Percentiles rank a stretch among this genome's conserved stretches.
These are phyloP conservation scores for Pampus argenteus DNA, from an alignment of 2,797 vertebrate species.

Conservation along the genomic window DNA sequence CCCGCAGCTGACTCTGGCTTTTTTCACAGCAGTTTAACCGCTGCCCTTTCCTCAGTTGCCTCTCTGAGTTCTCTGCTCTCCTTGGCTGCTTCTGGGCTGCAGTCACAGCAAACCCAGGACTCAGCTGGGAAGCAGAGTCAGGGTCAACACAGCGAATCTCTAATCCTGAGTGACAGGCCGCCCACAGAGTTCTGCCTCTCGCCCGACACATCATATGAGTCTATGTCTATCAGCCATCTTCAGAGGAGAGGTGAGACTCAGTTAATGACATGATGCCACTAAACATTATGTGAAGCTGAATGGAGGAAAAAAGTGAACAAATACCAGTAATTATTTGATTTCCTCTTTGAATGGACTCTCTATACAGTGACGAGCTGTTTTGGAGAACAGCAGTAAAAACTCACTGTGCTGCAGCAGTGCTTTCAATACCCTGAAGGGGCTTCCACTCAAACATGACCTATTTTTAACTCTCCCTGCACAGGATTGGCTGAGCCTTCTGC, in stretches of 20 bases:
- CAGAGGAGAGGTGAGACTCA: slow-evolving; percentile 91
- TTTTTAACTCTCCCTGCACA: slow-evolving; percentile 84
- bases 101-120: slow-evolving; percentile 37
- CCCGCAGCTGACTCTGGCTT: slow-evolving; percentile 44
- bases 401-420: slow-evolving; percentile 73
- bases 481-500: slow-evolving; percentile 80
- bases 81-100: slow-evolving; percentile 72
- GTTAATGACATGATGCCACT: background rate
- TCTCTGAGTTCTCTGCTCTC: slow-evolving; percentile 72
- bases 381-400: slow-evolving; percentile 61
- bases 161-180: slow-evolving; percentile 89
- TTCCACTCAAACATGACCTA: slow-evolving; percentile 87
- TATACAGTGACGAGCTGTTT: slow-evolving; percentile 42
- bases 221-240: slow-evolving; percentile 91
- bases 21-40: slow-evolving; percentile 51
- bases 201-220: slow-evolving; percentile 89
- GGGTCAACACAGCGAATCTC: slow-evolving; percentile 83
- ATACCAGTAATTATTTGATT: slow-evolving; percentile 8
- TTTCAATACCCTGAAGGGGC: slow-evolving; percentile 83
- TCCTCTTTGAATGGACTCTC: slow-evolving; percentile 37
- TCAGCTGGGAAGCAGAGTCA: slow-evolving; percentile 51
- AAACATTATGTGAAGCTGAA: slow-evolving; percentile 20
- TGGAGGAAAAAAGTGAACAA: slow-evolving; percentile 10
- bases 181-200: slow-evolving; percentile 92
- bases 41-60: slow-evolving; percentile 66